phyloP scores from a whole-genome alignment of 1,140 invertebrate species.

The Drosophila parabipectinata region DNA sequence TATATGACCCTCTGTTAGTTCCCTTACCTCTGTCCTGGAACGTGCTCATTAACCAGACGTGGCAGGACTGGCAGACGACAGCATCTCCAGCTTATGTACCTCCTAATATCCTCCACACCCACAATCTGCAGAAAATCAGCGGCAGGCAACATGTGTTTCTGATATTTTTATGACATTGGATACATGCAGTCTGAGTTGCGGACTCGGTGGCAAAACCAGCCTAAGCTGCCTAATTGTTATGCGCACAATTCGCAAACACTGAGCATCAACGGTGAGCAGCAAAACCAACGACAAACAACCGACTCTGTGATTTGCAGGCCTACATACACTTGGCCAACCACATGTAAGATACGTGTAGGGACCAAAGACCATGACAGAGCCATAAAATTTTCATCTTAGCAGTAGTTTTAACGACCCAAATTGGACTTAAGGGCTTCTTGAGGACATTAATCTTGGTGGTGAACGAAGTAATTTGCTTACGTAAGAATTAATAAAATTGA shows the following conservation, averaged over 20 bases:
- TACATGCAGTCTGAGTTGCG: conserved; percentile 48
- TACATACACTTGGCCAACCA: conserved; percentile 18
- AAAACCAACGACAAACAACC: conserved; percentile 23
- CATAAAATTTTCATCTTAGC: conserved; percentile 51
- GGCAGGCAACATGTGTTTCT: conserved; percentile 68
- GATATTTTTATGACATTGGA: conserved; percentile 72
- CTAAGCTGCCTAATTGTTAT: conserved; percentile 77
- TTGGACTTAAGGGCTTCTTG: conserved; percentile 40
- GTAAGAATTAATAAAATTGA: conserved; percentile 20
- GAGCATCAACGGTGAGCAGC: conserved; percentile 38
- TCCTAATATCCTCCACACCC: not conserved
- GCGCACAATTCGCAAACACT: conserved; percentile 52
- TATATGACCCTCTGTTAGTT: not conserved
- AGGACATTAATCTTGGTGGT: conserved; percentile 20
- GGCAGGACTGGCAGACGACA: conserved; percentile 55
- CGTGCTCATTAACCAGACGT: conserved; percentile 59
- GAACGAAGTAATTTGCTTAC: conserved; percentile 15
- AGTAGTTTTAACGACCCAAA: conserved; percentile 52
- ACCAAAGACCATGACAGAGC: conserved; percentile 30
- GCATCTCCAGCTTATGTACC: not conserved
- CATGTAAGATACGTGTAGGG: conserved; percentile 13
- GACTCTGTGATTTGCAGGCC: conserved; percentile 37
- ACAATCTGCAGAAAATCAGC: conserved; percentile 43
- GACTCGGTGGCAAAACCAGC: conserved; percentile 31
- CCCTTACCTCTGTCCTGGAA: conserved; percentile 26